Base-by-base conservation (phyloP, 2,113 vertebrate species). In the Morone chrysops region DNA sequence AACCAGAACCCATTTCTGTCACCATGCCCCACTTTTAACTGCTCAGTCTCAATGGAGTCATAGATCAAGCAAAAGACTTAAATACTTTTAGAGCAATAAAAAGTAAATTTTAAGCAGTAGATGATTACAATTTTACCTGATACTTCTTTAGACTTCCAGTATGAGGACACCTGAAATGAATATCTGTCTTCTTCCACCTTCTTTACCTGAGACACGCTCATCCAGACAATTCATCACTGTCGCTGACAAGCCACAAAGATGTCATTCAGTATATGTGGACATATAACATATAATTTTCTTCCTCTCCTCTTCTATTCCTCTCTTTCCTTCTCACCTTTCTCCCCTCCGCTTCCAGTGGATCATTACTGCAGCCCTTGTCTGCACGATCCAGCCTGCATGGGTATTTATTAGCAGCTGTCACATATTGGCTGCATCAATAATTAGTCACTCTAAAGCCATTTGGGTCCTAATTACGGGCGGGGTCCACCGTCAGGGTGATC, bases 381-480 rank as follows among this genome's bases (percentile, higher is more conserved):
- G 31, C 51, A 59, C 38, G 2, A 72, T 85, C 80, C 79, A 56
- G 75, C 75, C 60, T 84, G 70, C 78, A 0, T 70, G 67, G 8
- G 68, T 85, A 89, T 93, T 91, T 93, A 91, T 91, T 86, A 92
- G 84, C 79, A 81, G 73, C 84, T 78, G 73, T 89, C 90, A 81
- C 86, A 89, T 90, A 81, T 90, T 53, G 84, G 81, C 87, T 77
- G 78, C 91, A 89, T 93, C 87, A 90, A 87, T 92, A 91, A 87
- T 93, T 91, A 90, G 88, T 87, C 65, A 80, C 81, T 81, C 89
- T 82, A 87, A 92, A 92, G 83, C 77, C 88, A 86, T 90, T 91
- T 70, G 88, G 86, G 81, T 84, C 86, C 89, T 92, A 92, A 93
- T 92, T 92, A 90, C 36, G 17, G 75, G 87, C 45, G 16, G 75